These are phyloP conservation scores for Druon quercuslanigerum DNA, from an alignment of 1,140 invertebrate genomes.

Conservation along the genomic window DNA sequence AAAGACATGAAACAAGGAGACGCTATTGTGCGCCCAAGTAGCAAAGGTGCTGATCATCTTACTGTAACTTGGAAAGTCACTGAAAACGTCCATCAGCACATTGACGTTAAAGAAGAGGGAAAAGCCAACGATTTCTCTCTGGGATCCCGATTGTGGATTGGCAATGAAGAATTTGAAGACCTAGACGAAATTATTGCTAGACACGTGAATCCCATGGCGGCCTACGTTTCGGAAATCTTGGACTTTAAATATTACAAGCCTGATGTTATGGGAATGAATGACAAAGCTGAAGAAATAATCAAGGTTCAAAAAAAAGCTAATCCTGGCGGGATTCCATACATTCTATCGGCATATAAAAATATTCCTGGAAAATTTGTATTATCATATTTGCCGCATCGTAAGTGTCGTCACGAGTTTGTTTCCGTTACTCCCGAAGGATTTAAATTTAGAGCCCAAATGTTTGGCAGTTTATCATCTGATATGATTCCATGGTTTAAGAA, in stretches of 20 bases:
- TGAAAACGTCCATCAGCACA: conserved; percentile 95
- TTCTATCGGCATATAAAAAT: conserved; percentile 89
- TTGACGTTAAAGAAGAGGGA: conserved; percentile 95
- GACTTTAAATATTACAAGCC: conserved; percentile 94
- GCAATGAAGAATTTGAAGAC: conserved; percentile 96
- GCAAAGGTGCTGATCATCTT: conserved; percentile 96
- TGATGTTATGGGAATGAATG: conserved; percentile 82
- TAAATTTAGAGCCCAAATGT: conserved; percentile 91
- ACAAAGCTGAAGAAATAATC: conserved; percentile 91
- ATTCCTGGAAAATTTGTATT: conserved; percentile 97
- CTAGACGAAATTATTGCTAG: conserved; percentile 99
- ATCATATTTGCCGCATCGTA: conserved; percentile 92
- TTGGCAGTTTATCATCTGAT: conserved; percentile 87
- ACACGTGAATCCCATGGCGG: conserved; percentile 96
- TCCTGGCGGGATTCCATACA: conserved; percentile 92
- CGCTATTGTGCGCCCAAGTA: conserved; percentile 96
- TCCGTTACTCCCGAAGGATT: conserved; percentile 95
- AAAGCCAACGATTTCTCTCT: conserved; percentile 98
- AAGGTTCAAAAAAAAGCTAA: conserved; percentile 91
- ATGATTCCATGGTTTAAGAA: conserved; percentile 98
- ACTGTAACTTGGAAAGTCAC: conserved; percentile 99
- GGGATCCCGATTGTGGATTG: conserved; percentile 90
- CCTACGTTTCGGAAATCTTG: conserved; percentile 91
- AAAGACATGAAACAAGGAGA: conserved; percentile 96
- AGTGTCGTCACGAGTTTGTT: conserved; percentile 93